Evolutionary conservation across 2,797 vertebrate species (phyloP), one percentile per base, ranked within the genome.

Genomic region (Lepilemur septentrionalis): DNA sequence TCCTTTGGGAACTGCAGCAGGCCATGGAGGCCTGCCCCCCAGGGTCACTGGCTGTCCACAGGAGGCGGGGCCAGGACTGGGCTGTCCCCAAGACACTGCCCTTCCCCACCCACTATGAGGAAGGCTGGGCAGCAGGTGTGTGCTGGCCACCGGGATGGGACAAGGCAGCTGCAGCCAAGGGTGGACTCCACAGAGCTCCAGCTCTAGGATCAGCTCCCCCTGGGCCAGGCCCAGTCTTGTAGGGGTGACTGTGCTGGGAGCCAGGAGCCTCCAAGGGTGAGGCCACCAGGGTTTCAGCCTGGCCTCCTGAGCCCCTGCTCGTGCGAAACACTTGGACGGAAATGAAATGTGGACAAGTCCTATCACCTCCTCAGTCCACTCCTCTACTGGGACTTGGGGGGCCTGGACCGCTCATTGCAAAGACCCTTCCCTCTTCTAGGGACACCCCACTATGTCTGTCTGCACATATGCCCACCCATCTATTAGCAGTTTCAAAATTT

Each of bases 401-500:
- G 38, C 28, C 32, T 17, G 32, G n/a, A 28, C 5, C 1, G 7
- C 25, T 2, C 41, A 14, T 14, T 23, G 30, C 35, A 17, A 35
- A 70, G 59, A 12, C 10, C 32, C 25, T 22, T 7, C 17, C 14
- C 50, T 50, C 59, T 35, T 38, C 32, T 35, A 10, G 8, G 46
- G 5, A 23, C 18, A 43, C 11, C 41, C 0, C 8, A 1, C 14
- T 23, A 5, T 23, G 32, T 25, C 11, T 20, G 18, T 15, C 70
- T 25, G 5, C 23, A 32, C 28, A 0, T 2, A 4, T 1, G 3
- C 41, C 41, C 5, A 12, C 69, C 32, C 23, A 1, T 25, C 63
- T 46, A 9, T 28, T 4, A 2, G n/a, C 10, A 13, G 43, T 38
- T 23, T 46, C n/a, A 2, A 50, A 82, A 41, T 1, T 14, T 59